Evolutionary conservation across 2,797 vertebrate genomes (phyloP).

Genomic region (Enteromius paludinosus): DNA sequence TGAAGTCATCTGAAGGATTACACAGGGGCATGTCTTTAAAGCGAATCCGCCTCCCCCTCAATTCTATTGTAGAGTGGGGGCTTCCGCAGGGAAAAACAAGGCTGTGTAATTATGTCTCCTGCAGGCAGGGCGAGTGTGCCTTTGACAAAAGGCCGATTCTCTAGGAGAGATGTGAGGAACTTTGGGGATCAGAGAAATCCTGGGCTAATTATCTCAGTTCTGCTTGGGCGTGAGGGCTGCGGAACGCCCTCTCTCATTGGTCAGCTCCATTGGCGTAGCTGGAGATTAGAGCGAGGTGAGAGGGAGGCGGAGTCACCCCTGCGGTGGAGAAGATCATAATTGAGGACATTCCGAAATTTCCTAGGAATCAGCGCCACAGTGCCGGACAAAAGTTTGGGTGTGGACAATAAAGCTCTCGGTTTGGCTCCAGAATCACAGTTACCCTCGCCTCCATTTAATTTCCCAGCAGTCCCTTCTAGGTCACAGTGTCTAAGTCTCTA

Average conservation of each 20-base stretch:
- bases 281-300: conserved; percentile 79
- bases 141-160: conserved; percentile 70
- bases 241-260: conserved; percentile 75
- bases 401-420: conserved; percentile 38
- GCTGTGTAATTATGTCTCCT: conserved; percentile 60
- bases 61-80: conserved; percentile 55
- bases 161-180: conserved; percentile 64
- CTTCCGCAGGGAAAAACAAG: conserved; percentile 49
- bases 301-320: conserved; percentile 72
- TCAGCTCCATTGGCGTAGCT: conserved; percentile 72
- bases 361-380: conserved; percentile 6
- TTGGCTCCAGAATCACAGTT: conserved; percentile 38
- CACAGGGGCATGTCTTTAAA: conserved; percentile 40
- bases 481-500: conserved; percentile 75
- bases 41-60: conserved; percentile 18
- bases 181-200: conserved; percentile 68
- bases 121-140: conserved; percentile 66
- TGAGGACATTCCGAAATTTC: conserved; percentile 36
- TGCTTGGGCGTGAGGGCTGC: conserved; percentile 69
- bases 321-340: conserved; percentile 49
- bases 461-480: conserved; percentile 73
- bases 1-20: conserved; percentile 53
- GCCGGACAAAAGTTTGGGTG: conserved; percentile 35
- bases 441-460: conserved; percentile 36
- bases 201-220: conserved; percentile 78